Percentiles rank a stretch among this genome's conserved stretches.
Evolutionary conservation across 2,797 vertebrate genomes (phyloP).

Genomic region (Eulemur albifrons): DNA sequence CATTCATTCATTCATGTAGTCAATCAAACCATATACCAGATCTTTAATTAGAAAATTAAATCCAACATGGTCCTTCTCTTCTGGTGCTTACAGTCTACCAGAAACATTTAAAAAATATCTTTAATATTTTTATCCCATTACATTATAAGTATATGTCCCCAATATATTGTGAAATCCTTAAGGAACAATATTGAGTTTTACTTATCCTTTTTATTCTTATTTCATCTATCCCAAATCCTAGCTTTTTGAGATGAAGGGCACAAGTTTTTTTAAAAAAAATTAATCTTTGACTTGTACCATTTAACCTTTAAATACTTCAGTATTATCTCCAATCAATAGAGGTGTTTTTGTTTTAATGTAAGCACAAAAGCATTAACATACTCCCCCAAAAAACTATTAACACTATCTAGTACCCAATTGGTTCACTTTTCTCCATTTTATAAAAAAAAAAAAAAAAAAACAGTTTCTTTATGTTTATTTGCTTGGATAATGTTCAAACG

Average conservation of each 20-base stretch:
- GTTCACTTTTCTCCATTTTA: not conserved
- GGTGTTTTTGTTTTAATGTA: not conserved
- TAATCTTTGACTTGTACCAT: not conserved
- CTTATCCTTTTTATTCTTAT: not conserved
- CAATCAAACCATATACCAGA: not conserved
- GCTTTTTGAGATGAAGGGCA: not conserved
- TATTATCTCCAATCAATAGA: not conserved
- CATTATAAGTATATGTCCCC: not conserved
- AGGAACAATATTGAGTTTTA: not conserved
- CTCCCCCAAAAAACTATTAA: not conserved
- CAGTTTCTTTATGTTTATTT: not conserved
- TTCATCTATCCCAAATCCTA: not conserved
- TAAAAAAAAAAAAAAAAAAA: not conserved
- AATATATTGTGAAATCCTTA: not conserved
- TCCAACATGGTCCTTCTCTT: not conserved
- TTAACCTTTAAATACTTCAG: not conserved
- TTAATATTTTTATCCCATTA: not conserved
- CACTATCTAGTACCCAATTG: not conserved
- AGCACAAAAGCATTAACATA: not conserved
- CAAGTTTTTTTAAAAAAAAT: not conserved
- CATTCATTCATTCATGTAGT: not conserved
- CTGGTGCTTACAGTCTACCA: not conserved
- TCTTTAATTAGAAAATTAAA: not conserved
- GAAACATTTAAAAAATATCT: not conserved
- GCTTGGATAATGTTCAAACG: not conserved